Base-by-base conservation (phyloP, 1,140 invertebrate species). In the Neodiprion fabricii region DNA sequence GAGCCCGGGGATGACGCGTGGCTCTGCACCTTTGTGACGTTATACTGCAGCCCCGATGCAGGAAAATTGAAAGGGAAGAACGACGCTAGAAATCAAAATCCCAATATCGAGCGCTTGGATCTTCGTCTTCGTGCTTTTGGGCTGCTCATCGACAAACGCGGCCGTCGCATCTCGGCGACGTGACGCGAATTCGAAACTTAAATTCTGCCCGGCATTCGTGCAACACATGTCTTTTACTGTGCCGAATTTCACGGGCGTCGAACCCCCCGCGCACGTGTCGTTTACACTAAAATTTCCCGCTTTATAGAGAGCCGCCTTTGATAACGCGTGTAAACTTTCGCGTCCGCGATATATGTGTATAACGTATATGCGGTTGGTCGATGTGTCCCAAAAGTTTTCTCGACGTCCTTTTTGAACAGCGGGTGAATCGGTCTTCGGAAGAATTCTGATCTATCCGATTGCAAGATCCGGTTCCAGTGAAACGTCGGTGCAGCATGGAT, bases 1-100 rank as follows among this genome's bases (percentile, higher is more conserved):
- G 79, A 80, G 53, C n/a, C 53, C 53, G 11, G 3, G 53, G 53
- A 61, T 61, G 53, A 61, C 53, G 53, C 5, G 53, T 14, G 5
- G n/a, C 53, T 0, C 28, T 40, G 9, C 53, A 61, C 53, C 53
- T 61, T 61, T 61, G 53, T 61, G 53, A 7, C 53, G 28, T 40
- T 40, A 40, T 40, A 14, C 8, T 61, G 9, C 53, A 12, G 53
- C n/a, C 9, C 11, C 53, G 53, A 7, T 17, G 7, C n/a, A 61
- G n/a, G 53, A 61, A 61, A 61, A 61, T 61, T 9, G 5, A 9
- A 9, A 61, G n/a, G 4, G 53, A 61, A 61, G 5, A 12, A 8
- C 53, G 28, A 17, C 53, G 53, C 11, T 11, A 3, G n/a, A 61
- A 61, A 61, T 61, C 5, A 61, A 61, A 61, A 61, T 9, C 53